Conservation (phyloP, 1,140 invertebrate genomes). For the Lysiphlebus fabarum region DNA sequence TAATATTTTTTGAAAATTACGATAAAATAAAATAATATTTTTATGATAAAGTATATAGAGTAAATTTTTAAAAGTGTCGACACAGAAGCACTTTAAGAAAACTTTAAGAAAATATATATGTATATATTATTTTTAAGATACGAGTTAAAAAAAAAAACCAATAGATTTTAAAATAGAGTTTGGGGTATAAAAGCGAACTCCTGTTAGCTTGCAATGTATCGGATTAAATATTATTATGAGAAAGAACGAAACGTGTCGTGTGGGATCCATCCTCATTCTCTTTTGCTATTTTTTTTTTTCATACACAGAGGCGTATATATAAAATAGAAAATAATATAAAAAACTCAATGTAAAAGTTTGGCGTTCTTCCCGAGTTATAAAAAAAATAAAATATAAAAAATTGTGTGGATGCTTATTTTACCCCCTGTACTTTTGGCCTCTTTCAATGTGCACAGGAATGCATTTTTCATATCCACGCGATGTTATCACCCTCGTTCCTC, state of each 20-base stretch:
- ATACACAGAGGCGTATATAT: slow-evolving; percentile 26
- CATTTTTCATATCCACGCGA: slow-evolving; percentile 40
- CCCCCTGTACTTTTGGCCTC: too few relatives aligned
- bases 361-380: slow-evolving; percentile 26
- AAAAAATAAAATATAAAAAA: slow-evolving; percentile 10
- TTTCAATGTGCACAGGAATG: slow-evolving; percentile 27
- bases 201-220: slow-evolving; percentile 30
- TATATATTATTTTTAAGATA: background rate
- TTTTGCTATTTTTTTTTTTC: slow-evolving; percentile 25
- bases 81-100: too few relatives aligned
- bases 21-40: background rate
- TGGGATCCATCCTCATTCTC: slow-evolving; percentile 21
- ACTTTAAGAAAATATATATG: too few relatives aligned
- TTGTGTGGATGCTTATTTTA: slow-evolving; percentile 8
- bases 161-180: slow-evolving; percentile 15
- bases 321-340: slow-evolving; percentile 19
- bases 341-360: slow-evolving; percentile 29
- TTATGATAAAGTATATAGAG: background rate
- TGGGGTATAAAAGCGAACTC: slow-evolving; percentile 27
- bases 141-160: background rate
- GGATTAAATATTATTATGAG: slow-evolving; percentile 35
- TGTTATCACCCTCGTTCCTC: slow-evolving; percentile 33
- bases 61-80: too few relatives aligned
- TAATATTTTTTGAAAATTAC: too few relatives aligned
- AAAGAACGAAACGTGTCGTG: slow-evolving; percentile 45